phyloP scores from a whole-genome alignment of 2,797 vertebrate species.

The Acanthurus leucopareius region DNA sequence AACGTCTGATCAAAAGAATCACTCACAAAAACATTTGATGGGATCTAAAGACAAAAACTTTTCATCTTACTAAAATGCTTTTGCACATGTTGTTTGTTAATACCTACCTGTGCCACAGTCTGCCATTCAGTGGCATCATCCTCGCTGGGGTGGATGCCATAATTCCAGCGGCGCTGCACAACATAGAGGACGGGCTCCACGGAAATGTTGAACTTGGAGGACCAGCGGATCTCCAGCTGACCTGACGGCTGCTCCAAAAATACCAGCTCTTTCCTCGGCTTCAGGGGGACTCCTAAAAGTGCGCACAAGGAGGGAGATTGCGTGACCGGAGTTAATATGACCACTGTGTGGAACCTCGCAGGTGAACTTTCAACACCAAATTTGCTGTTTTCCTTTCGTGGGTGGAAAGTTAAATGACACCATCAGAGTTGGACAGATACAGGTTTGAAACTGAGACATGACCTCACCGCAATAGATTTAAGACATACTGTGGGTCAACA shows the following conservation, averaged over 20 bases:
- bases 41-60: not conserved
- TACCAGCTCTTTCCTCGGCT: slow-evolving; percentile 94
- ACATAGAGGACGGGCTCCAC: slow-evolving; percentile 96
- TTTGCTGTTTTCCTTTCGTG: slow-evolving; percentile 48
- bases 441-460: slow-evolving; percentile 76
- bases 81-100: not conserved
- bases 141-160: slow-evolving; percentile 96
- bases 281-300: slow-evolving; percentile 93
- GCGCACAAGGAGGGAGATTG: slow-evolving; percentile 10
- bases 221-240: slow-evolving; percentile 94
- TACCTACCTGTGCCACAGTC: slow-evolving; percentile 91
- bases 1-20: slow-evolving; percentile 43
- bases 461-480: slow-evolving; percentile 73
- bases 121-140: slow-evolving; percentile 93
- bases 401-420: slow-evolving; percentile 65
- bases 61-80: not conserved
- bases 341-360: slow-evolving; percentile 36
- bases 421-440: slow-evolving; percentile 58
- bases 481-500: slow-evolving; percentile 75
- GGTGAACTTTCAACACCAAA: slow-evolving; percentile 49
- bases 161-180: slow-evolving; percentile 95
- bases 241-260: slow-evolving; percentile 90
- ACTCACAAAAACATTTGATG: not conserved
- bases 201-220: slow-evolving; percentile 96
- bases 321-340: slow-evolving; percentile 41